Evolutionary conservation across 2,888 invertebrate genomes (phyloP).

Genomic region (Synergus laeviventris): DNA sequence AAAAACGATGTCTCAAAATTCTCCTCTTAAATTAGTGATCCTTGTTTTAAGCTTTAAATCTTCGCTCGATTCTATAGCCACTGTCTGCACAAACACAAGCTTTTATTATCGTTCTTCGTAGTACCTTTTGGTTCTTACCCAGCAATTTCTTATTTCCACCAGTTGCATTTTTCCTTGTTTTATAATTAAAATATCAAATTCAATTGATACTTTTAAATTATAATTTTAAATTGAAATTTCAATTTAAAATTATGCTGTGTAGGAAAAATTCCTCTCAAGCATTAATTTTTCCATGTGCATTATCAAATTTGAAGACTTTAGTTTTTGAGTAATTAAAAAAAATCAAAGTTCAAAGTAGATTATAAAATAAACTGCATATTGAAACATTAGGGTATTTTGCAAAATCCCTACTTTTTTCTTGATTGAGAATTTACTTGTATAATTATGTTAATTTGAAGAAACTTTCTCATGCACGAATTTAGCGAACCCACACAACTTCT

Average conservation of each 20-base stretch:
- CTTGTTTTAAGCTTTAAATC: neutral
- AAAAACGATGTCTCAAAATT: neutral
- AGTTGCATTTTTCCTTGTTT: no score
- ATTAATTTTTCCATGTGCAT: no score
- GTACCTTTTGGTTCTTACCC: neutral
- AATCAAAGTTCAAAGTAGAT: no score
- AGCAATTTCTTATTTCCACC: no score
- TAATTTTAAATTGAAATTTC: no score
- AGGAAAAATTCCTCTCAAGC: no score
- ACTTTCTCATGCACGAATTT: conserved; percentile 17
- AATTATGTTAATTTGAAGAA: conserved; percentile 29
- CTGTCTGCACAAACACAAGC: neutral
- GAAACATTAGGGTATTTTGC: neutral
- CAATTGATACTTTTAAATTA: no score
- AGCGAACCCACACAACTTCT: conserved; percentile 6
- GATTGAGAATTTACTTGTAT: conserved; percentile 28
- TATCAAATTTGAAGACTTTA: no score
- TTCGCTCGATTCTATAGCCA: neutral
- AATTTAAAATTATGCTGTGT: no score
- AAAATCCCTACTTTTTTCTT: neutral
- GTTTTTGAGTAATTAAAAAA: no score
- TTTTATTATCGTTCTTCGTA: neutral
- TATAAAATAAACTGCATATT: no score
- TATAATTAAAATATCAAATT: no score
- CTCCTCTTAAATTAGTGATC: neutral